Conservation (phyloP, 2,888 invertebrate genomes). For the Junonia oenone region DNA sequence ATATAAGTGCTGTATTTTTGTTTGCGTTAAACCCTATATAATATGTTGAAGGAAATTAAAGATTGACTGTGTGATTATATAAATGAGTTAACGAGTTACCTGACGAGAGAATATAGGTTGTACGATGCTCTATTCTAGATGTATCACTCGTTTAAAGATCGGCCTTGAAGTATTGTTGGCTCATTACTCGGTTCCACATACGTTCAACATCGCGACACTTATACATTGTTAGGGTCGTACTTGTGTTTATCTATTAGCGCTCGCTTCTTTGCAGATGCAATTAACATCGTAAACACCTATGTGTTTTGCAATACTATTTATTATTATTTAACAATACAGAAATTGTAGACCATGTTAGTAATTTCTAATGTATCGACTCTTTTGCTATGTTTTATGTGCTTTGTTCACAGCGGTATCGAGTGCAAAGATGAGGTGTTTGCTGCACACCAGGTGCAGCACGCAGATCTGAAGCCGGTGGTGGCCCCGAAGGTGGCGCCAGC, state of each 20-base stretch:
- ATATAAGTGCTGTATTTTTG: no score
- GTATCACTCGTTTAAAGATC: constrained; percentile 33
- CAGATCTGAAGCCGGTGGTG: constrained; percentile 62
- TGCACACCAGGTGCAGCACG: constrained; percentile 76
- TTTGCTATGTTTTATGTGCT: constrained; percentile 47
- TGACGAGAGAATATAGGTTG: background rate
- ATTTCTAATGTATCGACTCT: constrained; percentile 35
- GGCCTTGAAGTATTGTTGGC: constrained; percentile 64
- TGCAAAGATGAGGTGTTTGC: constrained; percentile 88
- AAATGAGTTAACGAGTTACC: background rate
- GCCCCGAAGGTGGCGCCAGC: constrained; percentile 36
- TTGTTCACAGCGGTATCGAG: constrained; percentile 86
- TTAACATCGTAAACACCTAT: constrained; percentile 8
- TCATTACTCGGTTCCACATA: constrained; percentile 52
- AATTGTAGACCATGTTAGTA: constrained; percentile 35
- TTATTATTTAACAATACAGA: constrained; percentile 18
- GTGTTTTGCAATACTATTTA: constrained; percentile 10
- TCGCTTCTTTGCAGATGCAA: constrained; percentile 25
- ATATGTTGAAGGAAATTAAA: background rate
- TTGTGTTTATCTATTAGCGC: constrained; percentile 44
- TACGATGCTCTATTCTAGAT: constrained; percentile 20
- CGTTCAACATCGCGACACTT: constrained; percentile 36
- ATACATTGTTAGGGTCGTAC: constrained; percentile 37
- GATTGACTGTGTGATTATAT: background rate
- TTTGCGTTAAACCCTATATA: background rate